Conservation (phyloP, 2,888 invertebrate genomes). For the Protula sp. region DNA sequence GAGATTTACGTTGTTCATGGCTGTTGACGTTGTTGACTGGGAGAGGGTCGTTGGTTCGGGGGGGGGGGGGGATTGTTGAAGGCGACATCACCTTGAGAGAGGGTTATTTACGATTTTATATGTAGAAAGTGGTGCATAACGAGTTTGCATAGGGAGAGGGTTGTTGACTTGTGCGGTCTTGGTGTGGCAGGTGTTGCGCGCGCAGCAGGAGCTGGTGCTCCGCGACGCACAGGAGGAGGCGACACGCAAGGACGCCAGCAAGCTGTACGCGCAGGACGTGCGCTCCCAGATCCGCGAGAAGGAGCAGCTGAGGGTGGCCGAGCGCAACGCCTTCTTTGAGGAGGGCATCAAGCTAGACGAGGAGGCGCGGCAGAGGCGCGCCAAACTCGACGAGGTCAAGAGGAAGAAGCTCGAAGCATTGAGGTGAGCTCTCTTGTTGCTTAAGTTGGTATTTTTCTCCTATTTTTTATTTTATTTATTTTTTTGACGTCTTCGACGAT, state of each 20-base stretch:
- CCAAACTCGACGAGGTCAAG: constrained; percentile 51
- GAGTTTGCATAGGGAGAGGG: too few species aligned
- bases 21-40: too few species aligned
- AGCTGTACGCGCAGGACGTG: constrained; percentile 44
- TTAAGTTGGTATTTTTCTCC: constrained; percentile 30
- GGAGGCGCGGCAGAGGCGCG: constrained; percentile 44
- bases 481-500: neutral
- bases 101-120: too few species aligned
- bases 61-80: too few species aligned
- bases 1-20: too few species aligned
- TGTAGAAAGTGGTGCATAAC: too few species aligned
- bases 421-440: constrained; percentile 33
- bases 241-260: constrained; percentile 28
- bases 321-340: constrained; percentile 52
- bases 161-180: too few species aligned
- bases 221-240: constrained; percentile 47
- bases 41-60: too few species aligned
- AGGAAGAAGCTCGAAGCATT: constrained; percentile 50
- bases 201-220: constrained; percentile 52
- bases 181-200: too few species aligned
- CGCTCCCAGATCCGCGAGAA: constrained; percentile 50
- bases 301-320: constrained; percentile 45
- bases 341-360: constrained; percentile 52
- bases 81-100: too few species aligned
- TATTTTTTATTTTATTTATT: constrained; percentile 2